Evolutionary conservation across 2,888 invertebrate species (phyloP).

Genomic region (Elysia crispata): DNA sequence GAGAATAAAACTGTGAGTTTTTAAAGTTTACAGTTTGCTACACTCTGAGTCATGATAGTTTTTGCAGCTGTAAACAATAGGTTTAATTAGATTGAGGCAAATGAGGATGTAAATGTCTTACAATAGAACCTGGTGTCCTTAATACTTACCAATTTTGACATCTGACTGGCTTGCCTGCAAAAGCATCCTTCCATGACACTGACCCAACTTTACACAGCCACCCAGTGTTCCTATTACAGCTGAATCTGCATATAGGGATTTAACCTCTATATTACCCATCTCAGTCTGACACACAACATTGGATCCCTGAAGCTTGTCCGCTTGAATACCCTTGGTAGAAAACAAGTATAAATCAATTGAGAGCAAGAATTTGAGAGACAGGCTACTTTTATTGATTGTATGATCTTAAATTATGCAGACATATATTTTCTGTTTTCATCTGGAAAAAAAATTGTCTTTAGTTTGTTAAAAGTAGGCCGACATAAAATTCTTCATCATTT

Average conservation of each 20-base stretch:
- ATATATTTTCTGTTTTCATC: not conserved
- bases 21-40: too few relatives aligned
- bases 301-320: constrained; percentile 46
- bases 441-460: too few relatives aligned
- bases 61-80: too few relatives aligned
- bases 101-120: not conserved
- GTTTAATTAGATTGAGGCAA: too few relatives aligned
- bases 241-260: constrained; percentile 42
- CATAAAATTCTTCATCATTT: too few relatives aligned
- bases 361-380: too few relatives aligned
- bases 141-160: constrained; percentile 35
- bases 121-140: not conserved
- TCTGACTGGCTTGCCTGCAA: constrained; percentile 34
- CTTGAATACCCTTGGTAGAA: constrained; percentile 20
- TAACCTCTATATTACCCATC: constrained; percentile 36
- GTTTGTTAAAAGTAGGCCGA: too few relatives aligned
- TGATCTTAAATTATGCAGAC: too few relatives aligned
- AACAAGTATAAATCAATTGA: not conserved
- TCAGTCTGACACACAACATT: constrained; percentile 45
- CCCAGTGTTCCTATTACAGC: constrained; percentile 41
- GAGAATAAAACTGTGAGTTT: too few relatives aligned
- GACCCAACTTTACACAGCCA: constrained; percentile 37
- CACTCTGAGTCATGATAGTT: too few relatives aligned
- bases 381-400: too few relatives aligned
- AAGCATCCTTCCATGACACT: constrained; percentile 47